These are phyloP conservation scores for Buphagus erythrorhynchus DNA, from an alignment of 2,797 vertebrate species.

Conservation along the genomic window DNA sequence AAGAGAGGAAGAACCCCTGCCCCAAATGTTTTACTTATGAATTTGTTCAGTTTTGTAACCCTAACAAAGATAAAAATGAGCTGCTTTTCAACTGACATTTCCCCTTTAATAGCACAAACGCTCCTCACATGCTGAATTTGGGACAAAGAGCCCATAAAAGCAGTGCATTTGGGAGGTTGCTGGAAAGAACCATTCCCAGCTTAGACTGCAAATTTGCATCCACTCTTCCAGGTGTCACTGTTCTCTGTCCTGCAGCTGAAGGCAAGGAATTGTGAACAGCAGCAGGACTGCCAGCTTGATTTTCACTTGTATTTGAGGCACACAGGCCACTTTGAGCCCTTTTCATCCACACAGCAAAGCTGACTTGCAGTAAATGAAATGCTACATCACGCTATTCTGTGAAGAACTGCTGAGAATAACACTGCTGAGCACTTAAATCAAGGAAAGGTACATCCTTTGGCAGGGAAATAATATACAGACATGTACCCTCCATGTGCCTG, in stretches of 20 bases:
- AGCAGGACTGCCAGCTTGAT: not conserved
- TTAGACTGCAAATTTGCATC: not conserved
- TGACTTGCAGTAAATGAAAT: not conserved
- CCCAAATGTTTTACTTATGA: not conserved
- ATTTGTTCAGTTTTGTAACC: not conserved
- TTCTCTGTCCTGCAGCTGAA: not conserved
- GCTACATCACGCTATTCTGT: not conserved
- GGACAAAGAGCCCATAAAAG: not conserved
- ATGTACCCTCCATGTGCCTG: not conserved
- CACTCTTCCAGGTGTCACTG: not conserved
- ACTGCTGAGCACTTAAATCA: not conserved
- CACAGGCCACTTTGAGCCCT: not conserved
- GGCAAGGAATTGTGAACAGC: not conserved
- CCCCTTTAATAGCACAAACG: not conserved
- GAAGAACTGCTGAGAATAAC: not conserved
- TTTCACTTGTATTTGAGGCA: not conserved
- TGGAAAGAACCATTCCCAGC: not conserved
- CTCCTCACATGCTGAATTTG: not conserved
- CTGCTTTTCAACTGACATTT: not conserved
- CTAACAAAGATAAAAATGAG: not conserved
- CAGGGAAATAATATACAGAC: not conserved
- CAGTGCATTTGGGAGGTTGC: not conserved
- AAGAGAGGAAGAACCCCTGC: not conserved
- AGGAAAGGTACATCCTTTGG: not conserved
- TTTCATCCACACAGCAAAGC: not conserved